Evolutionary conservation across 2,888 invertebrate species (phyloP).

Genomic region (Galeruca laticollis): DNA sequence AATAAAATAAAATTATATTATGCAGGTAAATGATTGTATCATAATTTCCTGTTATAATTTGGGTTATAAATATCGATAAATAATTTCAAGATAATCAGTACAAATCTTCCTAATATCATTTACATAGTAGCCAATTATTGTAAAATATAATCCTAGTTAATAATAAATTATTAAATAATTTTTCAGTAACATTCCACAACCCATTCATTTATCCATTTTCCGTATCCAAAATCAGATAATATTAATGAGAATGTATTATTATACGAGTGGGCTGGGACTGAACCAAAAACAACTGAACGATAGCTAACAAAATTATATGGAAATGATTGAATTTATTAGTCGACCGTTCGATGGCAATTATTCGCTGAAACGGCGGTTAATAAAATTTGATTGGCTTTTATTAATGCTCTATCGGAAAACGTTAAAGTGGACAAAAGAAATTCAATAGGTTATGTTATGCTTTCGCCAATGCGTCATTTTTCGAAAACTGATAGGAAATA

Average conservation of each 20-base stretch:
- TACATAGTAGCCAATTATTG: not conserved
- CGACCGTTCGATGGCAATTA: slow-evolving; percentile 20
- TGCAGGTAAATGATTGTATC: too few relatives aligned
- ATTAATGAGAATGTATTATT: slow-evolving; percentile 33
- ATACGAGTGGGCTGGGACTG: slow-evolving; percentile 9
- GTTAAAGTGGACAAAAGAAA: not conserved
- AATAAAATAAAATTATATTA: too few relatives aligned
- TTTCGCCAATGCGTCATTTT: too few relatives aligned
- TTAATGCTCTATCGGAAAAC: slow-evolving; percentile 11
- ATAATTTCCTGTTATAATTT: too few relatives aligned
- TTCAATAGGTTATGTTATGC: too few relatives aligned
- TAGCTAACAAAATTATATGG: slow-evolving; percentile 26
- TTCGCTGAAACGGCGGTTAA: slow-evolving; percentile 25
- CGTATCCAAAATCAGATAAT: slow-evolving; percentile 18
- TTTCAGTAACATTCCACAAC: not conserved
- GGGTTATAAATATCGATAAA: not conserved
- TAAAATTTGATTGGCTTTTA: slow-evolving; percentile 22
- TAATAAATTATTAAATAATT: slow-evolving; percentile 2
- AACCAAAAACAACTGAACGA: slow-evolving; percentile 31
- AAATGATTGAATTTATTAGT: slow-evolving; percentile 35
- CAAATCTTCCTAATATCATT: not conserved
- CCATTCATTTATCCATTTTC: slow-evolving; percentile 17
- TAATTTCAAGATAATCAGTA: not conserved
- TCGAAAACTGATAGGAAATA: too few relatives aligned
- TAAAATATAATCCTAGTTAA: not conserved